phyloP scores from a whole-genome alignment of 1,140 invertebrate genomes.

The Penaeus indicus region DNA sequence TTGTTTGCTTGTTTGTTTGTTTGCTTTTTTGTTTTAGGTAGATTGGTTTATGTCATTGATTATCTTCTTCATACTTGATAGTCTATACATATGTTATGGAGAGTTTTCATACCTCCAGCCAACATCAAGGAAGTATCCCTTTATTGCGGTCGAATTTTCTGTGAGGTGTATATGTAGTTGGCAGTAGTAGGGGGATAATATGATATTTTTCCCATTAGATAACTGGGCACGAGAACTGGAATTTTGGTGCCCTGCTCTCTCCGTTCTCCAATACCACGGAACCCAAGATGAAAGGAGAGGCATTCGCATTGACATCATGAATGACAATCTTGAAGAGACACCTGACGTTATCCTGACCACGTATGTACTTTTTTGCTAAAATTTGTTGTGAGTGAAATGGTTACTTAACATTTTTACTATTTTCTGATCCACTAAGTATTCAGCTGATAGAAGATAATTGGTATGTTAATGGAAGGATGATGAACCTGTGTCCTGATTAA shows the following conservation, averaged over 20 bases:
- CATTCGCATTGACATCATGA: conserved; percentile 83
- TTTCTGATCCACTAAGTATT: background rate
- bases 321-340: conserved; percentile 78
- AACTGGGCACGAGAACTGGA: conserved; percentile 90
- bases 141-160: too few species aligned
- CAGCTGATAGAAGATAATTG: background rate
- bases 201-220: conserved; percentile 72
- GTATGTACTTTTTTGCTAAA: conserved; percentile 70
- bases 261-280: conserved; percentile 90
- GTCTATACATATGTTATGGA: too few species aligned
- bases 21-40: too few species aligned
- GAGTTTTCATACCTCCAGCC: too few species aligned
- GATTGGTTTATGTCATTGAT: too few species aligned
- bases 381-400: background rate
- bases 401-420: background rate
- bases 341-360: conserved; percentile 88
- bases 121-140: too few species aligned
- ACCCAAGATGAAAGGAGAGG: conserved; percentile 84
- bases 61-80: background rate
- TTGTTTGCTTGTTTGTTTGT: too few species aligned
- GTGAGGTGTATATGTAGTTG: too few species aligned
- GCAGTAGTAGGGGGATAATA: too few species aligned
- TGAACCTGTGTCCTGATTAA: conserved; percentile 26
- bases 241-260: conserved; percentile 86
- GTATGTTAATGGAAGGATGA: background rate